Evolutionary conservation across 2,797 vertebrate species (phyloP).

Genomic region (Nyctalus aviator): DNA sequence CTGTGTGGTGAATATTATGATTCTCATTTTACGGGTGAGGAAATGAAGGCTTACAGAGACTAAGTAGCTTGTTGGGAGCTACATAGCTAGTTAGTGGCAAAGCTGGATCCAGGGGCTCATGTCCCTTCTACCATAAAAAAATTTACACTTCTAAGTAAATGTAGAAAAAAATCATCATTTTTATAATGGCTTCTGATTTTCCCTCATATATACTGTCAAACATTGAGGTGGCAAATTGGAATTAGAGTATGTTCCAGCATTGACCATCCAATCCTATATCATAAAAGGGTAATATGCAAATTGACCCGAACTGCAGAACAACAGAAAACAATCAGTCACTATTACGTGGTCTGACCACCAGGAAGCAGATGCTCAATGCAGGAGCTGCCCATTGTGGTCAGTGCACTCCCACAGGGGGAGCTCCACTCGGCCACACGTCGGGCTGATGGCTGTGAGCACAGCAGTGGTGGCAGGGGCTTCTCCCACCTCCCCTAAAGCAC

Average conservation of each 20-base stretch:
- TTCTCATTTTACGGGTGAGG: constrained; percentile 67
- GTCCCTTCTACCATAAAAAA: constrained; percentile 51
- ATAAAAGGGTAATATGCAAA: background rate
- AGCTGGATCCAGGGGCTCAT: background rate
- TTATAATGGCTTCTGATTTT: constrained; percentile 50
- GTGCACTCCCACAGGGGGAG: no score
- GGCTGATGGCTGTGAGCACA: no score
- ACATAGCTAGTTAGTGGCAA: constrained; percentile 7
- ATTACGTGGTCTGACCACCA: no score
- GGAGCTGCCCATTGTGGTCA: no score
- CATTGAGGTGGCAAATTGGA: background rate
- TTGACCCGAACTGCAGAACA: no score
- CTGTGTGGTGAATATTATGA: constrained; percentile 52
- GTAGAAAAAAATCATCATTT: background rate
- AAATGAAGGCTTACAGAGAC: constrained; percentile 64
- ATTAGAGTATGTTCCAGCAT: background rate
- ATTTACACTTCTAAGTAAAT: constrained; percentile 60
- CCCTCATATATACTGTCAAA: background rate
- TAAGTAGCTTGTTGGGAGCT: constrained; percentile 57
- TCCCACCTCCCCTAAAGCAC: no score
- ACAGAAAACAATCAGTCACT: no score
- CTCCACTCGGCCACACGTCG: no score
- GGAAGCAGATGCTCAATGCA: no score
- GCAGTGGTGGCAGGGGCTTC: no score
- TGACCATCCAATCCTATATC: background rate